Base-by-base conservation (phyloP, 35 echinoderm and acorn worm species). In the Heliocidaris erythrogramma region DNA sequence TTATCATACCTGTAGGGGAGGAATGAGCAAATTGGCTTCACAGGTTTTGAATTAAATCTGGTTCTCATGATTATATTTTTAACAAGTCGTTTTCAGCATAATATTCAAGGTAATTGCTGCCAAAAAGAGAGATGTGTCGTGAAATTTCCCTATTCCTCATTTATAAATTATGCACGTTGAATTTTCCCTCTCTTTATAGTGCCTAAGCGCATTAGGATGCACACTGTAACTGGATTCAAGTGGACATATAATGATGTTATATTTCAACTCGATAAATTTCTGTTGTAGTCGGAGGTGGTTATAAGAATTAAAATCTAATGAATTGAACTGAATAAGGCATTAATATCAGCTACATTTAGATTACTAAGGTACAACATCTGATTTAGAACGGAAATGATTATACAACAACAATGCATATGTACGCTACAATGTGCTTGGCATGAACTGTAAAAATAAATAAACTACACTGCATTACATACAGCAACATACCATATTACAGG, bases 381-480 rank as follows among this genome's bases (percentile, higher is more conserved):
- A 78, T 78, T 78, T 78, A 5, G 65, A 78, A 78, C 27, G 65
- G 65, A 78, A 78, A 78, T 78, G 65, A 78, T 56, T 78, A 78
- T 78, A 78, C 65, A 78, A 78, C 65, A 78, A 78, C 65, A 78
- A 78, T 78, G 65, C 65, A 78, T 60, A 9, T 78, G 65, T 78
- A 27, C 8, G 65, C 65, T 78, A 78, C 65, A 78, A 78, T 78
- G 65, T 27, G 65, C 65, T 7, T 78, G 87, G 87, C 87, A 89
- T 89, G 87, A 89, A 89, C 47, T 89, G 87, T 89, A 89, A 89
- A 89, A 89, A 89, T 89, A 89, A 89, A 89, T 89, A 89, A 78
- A 89, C 87, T 89, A 89, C 87, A 89, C 87, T 89, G 87, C 87
- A 89, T 47, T 89, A 89, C 87, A 47, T 89, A 89, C 87, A 89